Evolutionary conservation across 2,888 invertebrate species (phyloP), one percentile per base, ranked within the genome.

Genomic region (Ophioninae sp.): DNA sequence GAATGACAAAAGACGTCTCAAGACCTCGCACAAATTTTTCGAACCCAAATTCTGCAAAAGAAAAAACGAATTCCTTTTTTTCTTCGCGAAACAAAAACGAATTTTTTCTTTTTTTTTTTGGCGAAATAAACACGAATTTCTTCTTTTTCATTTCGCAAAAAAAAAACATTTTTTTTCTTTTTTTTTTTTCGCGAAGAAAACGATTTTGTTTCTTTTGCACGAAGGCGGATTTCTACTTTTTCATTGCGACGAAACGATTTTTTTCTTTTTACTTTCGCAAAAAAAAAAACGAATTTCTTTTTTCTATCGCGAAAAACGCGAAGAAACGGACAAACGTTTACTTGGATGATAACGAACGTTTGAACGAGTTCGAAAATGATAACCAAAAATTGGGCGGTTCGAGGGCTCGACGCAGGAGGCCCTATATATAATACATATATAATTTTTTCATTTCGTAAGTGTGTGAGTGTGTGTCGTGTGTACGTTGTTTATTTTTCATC

Each of bases 381-480:
- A 44, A 79, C 78, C 23, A 70, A 75, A 50, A 41, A 56, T 68
- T 70, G 62, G 13, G 64, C 50, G 13, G 44, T 62, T 72, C 65
- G 21, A 20, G 21, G 30, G 30, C 30, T 76, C 7, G 37, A 73
- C 73, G 50, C 57, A 67, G 56, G 59, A 44, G 23, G 62, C n/a
- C 62, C 44, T 68, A 61, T 37, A 59, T 77, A 37, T 68, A 30
- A 30, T 76, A 56, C 57, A 59, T 74, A 68, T 67, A 72, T 79
- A 56, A n/a, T 23, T 61, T 65, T 50, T 13, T 50, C 30, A 30
- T 30, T 30, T 30, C 30, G 30, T 30, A 30, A 30, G 30, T 30
- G 30, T 30, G 39, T 72, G 39, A 50, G 10, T 50, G 50, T 50
- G 50, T 50, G 10, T 50, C 50, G 17, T 17, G 50, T 13, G 17